Evolutionary conservation across 2,888 invertebrate genomes (phyloP), one percentile per base, ranked within the genome.

Genomic region (Agrilus biguttatus): DNA sequence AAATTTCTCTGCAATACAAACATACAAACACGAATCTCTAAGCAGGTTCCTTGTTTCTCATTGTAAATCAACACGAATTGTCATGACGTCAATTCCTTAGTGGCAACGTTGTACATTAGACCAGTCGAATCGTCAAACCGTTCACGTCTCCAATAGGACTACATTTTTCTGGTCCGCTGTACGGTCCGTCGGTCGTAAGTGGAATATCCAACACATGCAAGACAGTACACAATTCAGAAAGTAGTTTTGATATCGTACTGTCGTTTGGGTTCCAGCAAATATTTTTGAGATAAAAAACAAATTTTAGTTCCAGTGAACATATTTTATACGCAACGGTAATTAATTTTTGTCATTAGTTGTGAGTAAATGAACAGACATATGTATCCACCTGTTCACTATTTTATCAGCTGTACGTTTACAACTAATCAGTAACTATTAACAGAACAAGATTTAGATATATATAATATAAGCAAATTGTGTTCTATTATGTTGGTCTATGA

Each of bases 51-150:
- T 59, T 61, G 60, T 63, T 64, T 62, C 63, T 62, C 62, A 60
- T 63, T 63, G 62, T 64, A 65, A 63, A 64, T 65, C 63, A 65
- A 62, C 61, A 61, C 58, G 61, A 61, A 59, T 28, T 56, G 56
- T 50, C 47, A 52, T 62, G 63, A 65, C 63, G 63, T 63, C 61
- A 63, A 50, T 47, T 49, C 44, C 49, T 49, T 39, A 46, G 28
- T 4, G 61, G 61, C 63, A 61, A 62, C 61, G 54, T 47, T 54
- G 62, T 55, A 51, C 55, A 56, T 49, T 53, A 45, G 54, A 37
- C 54, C 59, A 55, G 47, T 45, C 37, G 32, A 36, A 37, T 44
- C 41, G 39, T 47, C 39, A 44, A 40, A 37, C 44, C 46, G 46
- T 44, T 45, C 33, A 36, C 42, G 47, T 46, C 45, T 51, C 46